Base-by-base conservation (phyloP, 1,140 invertebrate genomes). In the Brachionus calyciflorus region DNA sequence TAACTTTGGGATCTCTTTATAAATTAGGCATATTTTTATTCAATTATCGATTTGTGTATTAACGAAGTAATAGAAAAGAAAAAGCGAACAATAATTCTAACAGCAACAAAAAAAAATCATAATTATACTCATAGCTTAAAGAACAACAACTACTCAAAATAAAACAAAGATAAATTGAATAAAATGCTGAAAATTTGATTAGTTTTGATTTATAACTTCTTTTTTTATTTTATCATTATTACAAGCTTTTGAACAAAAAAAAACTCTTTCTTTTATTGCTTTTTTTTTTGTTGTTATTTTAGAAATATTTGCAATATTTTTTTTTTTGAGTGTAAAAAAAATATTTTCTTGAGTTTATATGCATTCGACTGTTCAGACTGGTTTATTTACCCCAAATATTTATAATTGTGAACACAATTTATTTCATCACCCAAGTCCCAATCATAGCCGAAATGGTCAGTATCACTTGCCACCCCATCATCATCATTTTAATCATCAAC, bases 291-390 rank as follows among this genome's bases (percentile, higher is more conserved):
- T 60, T 40, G 14, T 28, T 30, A 6, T 60, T 0, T 49, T 49
- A 49, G 19, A 21, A n/a, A 49, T 49, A 6, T 49, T 3, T n/a
- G n/a, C n/a, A 10, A 44, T 44, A 12, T 44, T n/a, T n/a, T n/a
- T n/a, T n/a, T n/a, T n/a, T n/a, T n/a, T n/a, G n/a, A n/a, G n/a
- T n/a, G n/a, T n/a, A n/a, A n/a, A 44, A 44, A 12, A 44, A 5
- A 49, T 7, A n/a, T 49, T 49, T 17, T 6, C 6, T 21, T 21
- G n/a, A 49, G 1, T 49, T 6, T 49, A 49, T 7, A 48, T 73
- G 69, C 69, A 73, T 73, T 73, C 69, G 9, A 73, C 69, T 21
- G 69, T 73, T 51, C 69, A 73, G 14, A 73, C 69, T 0, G 46
- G 69, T 24, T 28, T 73, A 4, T 73, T 40, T 41, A 73, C 69